These are phyloP conservation scores for Philonicus albiceps DNA, from an alignment of 2,888 invertebrate genomes.

Conservation along the genomic window DNA sequence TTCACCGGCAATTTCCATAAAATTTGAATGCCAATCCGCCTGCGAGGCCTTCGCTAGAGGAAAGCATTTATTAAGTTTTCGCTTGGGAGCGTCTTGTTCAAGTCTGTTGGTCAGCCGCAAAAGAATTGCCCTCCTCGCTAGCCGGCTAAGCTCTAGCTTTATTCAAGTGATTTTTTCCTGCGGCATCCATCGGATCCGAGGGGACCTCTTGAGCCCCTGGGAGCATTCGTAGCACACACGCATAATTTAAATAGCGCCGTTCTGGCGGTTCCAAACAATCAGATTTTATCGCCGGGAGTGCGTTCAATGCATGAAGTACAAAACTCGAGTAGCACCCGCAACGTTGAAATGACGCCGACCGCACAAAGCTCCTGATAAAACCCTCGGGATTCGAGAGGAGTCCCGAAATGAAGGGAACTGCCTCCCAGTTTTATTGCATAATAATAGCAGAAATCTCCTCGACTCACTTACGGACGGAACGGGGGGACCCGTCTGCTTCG, in stretches of 20 bases:
- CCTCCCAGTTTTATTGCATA: background rate
- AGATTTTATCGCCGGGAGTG: background rate
- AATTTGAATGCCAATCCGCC: background rate
- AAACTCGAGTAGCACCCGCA: background rate
- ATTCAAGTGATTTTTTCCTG: background rate
- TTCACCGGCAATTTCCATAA: background rate
- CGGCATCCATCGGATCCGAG: background rate
- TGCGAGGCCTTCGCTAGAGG: background rate
- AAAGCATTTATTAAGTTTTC: background rate
- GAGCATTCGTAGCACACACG: background rate
- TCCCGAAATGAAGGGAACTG: background rate
- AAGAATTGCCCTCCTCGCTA: background rate
- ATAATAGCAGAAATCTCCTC: background rate
- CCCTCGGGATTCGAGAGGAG: background rate
- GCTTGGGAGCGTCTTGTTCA: constrained; percentile 1
- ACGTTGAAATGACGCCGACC: background rate
- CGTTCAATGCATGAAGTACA: background rate
- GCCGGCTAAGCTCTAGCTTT: background rate
- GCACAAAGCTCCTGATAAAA: background rate
- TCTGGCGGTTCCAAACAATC: background rate
- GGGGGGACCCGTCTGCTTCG: background rate
- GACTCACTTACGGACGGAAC: background rate
- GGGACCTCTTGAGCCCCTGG: background rate
- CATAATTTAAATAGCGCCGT: background rate
- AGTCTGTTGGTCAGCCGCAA: background rate